Evolutionary conservation across 2,797 vertebrate genomes (phyloP), one percentile per base, ranked within the genome.

Genomic region (Amphiprion clarkii): DNA sequence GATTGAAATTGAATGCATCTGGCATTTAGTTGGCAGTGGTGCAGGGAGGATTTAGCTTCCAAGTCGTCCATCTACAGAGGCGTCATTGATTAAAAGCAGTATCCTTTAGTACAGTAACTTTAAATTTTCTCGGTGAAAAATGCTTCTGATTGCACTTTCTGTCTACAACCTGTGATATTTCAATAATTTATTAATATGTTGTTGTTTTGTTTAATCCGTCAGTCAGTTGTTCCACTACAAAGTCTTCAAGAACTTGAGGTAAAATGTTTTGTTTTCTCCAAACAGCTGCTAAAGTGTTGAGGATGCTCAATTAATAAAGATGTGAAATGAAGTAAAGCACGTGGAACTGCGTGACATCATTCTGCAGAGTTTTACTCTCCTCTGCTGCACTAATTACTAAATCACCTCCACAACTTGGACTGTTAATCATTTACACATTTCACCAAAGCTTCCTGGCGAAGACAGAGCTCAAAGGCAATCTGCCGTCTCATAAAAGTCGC

Each of bases 391-490:
- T 51, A 8, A 19, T 48, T 19, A 19, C 6, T n/a, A 17, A 48
- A 48, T n/a, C 46, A 48, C 19, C n/a, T 48, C 16, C 6, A 48
- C 19, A 8, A 17, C 16, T 44, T 19, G 4, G 14, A 46, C 19
- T 19, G 16, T 19, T 17, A 23, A 42, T 31, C 36, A 39, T 39
- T 39, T 39, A 39, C 36, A 39, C 36, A 39, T 39, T 39, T 39
- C 36, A 8, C 31, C 31, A 39, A 39, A 39, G 36, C 36, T n/a
- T 29, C 60, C 11, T 10, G 55, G 10, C 14, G 53, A 44, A 58
- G 23, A 52, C 36, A 14, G 10, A 66, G 49, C 31, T 73, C 62
- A 33, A 48, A 48, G 19, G 44, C 46, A 48, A 48, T 19, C 46
- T 6, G 21, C 31, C 33, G 33, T 33, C 48, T 39, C 17, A 11